Base-by-base conservation (phyloP, 1,140 invertebrate genomes). In the Harpegnathos saltator region DNA sequence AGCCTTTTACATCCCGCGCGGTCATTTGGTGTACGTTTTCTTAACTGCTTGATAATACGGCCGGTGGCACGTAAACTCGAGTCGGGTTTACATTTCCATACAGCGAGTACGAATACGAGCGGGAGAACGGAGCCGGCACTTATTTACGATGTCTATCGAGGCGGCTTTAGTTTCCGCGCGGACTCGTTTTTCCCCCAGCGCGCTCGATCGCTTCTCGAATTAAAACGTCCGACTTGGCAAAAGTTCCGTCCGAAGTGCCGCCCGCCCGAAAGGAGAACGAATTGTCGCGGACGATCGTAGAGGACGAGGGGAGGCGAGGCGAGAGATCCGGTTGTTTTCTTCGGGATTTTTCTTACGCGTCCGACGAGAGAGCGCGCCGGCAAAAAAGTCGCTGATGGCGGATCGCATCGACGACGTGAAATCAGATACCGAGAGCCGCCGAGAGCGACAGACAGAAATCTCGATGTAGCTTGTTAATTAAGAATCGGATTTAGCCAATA, bases 391-490 rank as follows among this genome's bases (percentile, higher is more conserved):
- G 56, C 26, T 22, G 33, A 48, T 66, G 73, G 73, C 29, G 44
- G 54, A 66, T 77, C 59, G 48, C 62, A 68, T 78, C 15, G 58
- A 33, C 61, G 71, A 82, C 19, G 69, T 19, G 14, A 52, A 71
- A 50, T 69, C n/a, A 29, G 44, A 62, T 61, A 63, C 5, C 29
- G 15, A 3, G 24, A n/a, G 26, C 22, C 12, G 12, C n/a, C 24
- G n/a, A n/a, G n/a, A n/a, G n/a, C 17, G 26, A 48, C 12, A 56
- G 14, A 61, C 22, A 68, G 12, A 59, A 38, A 63, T 63, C 62
- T 59, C 33, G 15, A 59, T 14, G 9, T 58, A 69, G 26, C 56
- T 86, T 69, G 82, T 84, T 87, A 87, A 87, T 86, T 84, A 80
- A 87, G 68, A 48, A 74, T 84, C 72, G 50, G 69, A 71, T 50